phyloP scores from a whole-genome alignment of 2,888 invertebrate species.

The Cordilura impudica region DNA sequence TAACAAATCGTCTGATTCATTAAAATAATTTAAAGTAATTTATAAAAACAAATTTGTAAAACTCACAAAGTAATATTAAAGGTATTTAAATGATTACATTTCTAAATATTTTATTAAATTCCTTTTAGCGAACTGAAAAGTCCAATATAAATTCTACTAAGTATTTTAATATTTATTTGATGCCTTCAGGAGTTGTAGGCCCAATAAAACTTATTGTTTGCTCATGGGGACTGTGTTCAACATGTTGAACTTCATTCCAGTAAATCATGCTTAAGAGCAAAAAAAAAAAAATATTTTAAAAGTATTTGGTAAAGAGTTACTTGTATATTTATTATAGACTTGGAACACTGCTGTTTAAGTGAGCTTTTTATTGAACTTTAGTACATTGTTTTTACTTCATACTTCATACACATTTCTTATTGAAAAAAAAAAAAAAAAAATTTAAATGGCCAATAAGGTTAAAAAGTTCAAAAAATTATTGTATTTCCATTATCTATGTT shows the following conservation, averaged over 20 bases:
- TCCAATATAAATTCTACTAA: neutral
- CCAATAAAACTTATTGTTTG: neutral
- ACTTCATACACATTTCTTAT: neutral
- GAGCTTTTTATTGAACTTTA: conserved; percentile 8
- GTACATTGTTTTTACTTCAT: neutral
- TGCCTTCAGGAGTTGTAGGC: neutral
- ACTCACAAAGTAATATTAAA: neutral
- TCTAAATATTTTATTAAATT: conserved; percentile 2
- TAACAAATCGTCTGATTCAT: conserved; percentile 18
- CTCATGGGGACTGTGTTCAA: conserved; percentile 17
- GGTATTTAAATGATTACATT: conserved; percentile 34
- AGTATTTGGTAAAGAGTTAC: too few relatives aligned
- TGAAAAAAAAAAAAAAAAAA: too few relatives aligned
- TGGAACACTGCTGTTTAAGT: neutral
- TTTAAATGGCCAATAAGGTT: conserved; percentile 1
- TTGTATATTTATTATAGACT: neutral
- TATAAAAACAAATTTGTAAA: conserved; percentile 19
- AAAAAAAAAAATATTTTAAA: neutral
- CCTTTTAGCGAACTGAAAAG: neutral
- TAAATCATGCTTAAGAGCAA: neutral
- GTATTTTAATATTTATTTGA: conserved; percentile 6
- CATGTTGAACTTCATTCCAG: neutral
- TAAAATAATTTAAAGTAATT: conserved; percentile 45
- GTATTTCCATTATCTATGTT: too few relatives aligned
- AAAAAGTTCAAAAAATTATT: neutral